phyloP scores from a whole-genome alignment of 2,888 invertebrate genomes.

The Globia sparganii region DNA sequence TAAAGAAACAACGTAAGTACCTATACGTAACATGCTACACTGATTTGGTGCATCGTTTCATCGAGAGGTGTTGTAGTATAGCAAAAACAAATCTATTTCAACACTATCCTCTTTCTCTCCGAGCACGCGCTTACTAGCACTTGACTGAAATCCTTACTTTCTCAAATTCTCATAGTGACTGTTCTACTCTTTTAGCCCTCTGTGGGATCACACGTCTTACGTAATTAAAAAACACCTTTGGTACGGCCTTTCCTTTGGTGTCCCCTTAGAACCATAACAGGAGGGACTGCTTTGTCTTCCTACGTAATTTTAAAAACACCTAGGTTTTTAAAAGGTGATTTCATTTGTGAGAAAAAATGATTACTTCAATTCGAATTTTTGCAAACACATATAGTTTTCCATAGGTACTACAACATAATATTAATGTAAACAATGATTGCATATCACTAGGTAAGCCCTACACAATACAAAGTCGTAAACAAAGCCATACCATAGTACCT shows the following conservation, averaged over 20 bases:
- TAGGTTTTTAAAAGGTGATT: neutral
- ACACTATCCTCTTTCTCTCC: neutral
- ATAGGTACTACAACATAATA: neutral
- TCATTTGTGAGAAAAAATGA: neutral
- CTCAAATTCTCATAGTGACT: too few relatives aligned
- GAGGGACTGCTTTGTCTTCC: neutral
- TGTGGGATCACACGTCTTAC: neutral
- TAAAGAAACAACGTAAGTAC: neutral
- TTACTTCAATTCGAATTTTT: neutral
- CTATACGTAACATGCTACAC: neutral
- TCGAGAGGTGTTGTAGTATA: neutral
- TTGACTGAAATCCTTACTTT: too few relatives aligned
- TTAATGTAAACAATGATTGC: conserved; percentile 3
- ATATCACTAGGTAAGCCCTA: neutral
- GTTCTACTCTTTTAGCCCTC: neutral
- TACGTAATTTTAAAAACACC: neutral
- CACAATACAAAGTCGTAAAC: conserved; percentile 23
- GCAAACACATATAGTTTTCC: neutral
- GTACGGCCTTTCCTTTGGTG: neutral
- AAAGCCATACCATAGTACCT: conserved; percentile 6
- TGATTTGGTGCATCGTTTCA: neutral
- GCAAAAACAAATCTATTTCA: neutral
- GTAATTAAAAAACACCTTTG: neutral
- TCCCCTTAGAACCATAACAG: neutral
- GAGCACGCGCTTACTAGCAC: too few relatives aligned